phyloP scores from a whole-genome alignment of 2,888 invertebrate genomes.

The Hoplodrina blanda region DNA sequence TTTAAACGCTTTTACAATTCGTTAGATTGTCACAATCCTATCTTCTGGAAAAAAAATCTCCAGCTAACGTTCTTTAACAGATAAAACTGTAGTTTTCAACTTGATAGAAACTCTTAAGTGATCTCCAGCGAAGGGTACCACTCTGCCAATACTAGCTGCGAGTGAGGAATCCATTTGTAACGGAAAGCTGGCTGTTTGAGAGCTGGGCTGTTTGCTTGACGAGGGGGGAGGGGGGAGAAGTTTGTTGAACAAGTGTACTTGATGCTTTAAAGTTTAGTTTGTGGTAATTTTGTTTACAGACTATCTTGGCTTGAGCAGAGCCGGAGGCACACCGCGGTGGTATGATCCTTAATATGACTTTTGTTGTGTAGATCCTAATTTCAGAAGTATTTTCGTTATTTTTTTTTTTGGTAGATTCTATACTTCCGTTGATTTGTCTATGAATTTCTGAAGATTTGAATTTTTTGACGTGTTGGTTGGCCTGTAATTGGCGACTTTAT shows the following conservation, averaged over 20 bases:
- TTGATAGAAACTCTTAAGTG: slow-evolving; percentile 39
- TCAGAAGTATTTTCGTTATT: no score
- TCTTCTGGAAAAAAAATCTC: neutral
- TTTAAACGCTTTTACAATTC: no score
- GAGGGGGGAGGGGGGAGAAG: neutral
- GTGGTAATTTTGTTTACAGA: slow-evolving; percentile 19
- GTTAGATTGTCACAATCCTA: no score
- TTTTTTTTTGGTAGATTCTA: no score
- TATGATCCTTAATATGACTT: no score
- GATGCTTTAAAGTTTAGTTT: slow-evolving; percentile 19
- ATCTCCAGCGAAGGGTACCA: slow-evolving; percentile 34
- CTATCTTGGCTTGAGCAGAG: no score
- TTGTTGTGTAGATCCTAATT: no score
- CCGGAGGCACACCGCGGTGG: no score
- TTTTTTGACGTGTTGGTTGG: no score
- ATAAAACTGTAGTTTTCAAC: slow-evolving; percentile 33
- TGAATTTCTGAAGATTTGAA: no score
- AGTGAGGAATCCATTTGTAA: slow-evolving; percentile 55
- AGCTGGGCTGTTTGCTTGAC: slow-evolving; percentile 31
- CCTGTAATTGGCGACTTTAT: no score
- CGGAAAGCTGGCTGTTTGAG: slow-evolving; percentile 38
- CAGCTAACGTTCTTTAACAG: neutral
- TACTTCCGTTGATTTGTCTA: no score
- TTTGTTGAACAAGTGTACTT: slow-evolving; percentile 25
- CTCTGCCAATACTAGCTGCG: slow-evolving; percentile 33